Conservation (phyloP, 2,888 invertebrate species). For the Drosophila cracens region DNA sequence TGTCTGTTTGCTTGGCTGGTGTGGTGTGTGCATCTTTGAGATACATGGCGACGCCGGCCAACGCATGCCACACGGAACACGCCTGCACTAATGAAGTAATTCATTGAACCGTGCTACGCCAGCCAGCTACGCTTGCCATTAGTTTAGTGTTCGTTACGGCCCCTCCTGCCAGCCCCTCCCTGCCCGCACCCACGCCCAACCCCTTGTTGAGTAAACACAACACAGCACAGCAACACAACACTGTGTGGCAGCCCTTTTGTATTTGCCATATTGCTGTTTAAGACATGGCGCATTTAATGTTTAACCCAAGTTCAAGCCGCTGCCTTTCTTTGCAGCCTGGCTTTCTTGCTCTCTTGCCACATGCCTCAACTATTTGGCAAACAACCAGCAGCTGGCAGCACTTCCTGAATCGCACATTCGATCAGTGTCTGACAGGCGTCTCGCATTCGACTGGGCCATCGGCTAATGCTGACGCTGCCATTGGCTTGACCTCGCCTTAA, state of each 20-base stretch:
- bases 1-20: conserved; percentile 30
- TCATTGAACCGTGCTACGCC: conserved; percentile 81
- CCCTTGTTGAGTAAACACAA: background rate
- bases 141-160: conserved; percentile 72
- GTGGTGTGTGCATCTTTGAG: conserved; percentile 40
- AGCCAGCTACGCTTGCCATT: conserved; percentile 59
- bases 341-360: conserved; percentile 3
- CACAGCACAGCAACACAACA: background rate
- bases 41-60: conserved; percentile 54
- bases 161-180: conserved; percentile 8
- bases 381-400: conserved; percentile 46
- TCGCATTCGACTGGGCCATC: conserved; percentile 15
- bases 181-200: conserved; percentile 28
- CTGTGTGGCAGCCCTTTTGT: conserved; percentile 40
- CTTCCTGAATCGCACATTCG: conserved; percentile 80
- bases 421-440: conserved; percentile 60
- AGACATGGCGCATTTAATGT: conserved; percentile 33
- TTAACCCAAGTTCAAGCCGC: conserved; percentile 36
- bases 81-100: conserved; percentile 82
- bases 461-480: conserved; percentile 28
- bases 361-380: conserved; percentile 49
- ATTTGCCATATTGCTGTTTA: conserved; percentile 26
- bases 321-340: conserved; percentile 33
- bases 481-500: conserved; percentile 72
- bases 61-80: conserved; percentile 76